Conservation (phyloP, 2,797 vertebrate species). For the Catamblyrhynchus diadema region DNA sequence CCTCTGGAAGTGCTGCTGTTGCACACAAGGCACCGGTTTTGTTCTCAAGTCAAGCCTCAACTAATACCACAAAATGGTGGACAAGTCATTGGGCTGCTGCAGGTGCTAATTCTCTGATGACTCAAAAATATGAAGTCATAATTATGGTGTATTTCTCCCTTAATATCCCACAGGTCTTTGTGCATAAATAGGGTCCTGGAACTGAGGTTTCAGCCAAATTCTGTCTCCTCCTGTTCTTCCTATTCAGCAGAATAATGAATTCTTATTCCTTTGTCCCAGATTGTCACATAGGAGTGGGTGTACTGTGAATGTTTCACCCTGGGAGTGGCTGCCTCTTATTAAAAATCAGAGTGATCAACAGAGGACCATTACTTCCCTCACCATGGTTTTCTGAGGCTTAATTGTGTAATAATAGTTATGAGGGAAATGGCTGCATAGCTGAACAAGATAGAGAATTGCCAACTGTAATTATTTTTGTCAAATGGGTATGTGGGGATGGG, state of each 20-base stretch:
- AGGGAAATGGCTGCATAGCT: background rate
- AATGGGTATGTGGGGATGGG: background rate
- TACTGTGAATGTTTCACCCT: background rate
- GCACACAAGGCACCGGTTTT: background rate
- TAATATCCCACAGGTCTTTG: background rate
- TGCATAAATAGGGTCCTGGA: background rate
- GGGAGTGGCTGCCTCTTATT: background rate
- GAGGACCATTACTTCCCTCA: background rate
- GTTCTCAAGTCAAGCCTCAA: background rate
- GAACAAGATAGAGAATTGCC: background rate
- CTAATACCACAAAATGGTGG: background rate
- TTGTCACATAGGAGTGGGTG: background rate
- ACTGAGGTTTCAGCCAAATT: background rate
- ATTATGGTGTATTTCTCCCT: background rate
- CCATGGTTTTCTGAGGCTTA: background rate
- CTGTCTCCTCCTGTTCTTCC: background rate
- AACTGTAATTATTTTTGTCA: background rate
- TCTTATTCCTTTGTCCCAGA: background rate
- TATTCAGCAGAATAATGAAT: background rate
- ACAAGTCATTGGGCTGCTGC: background rate
- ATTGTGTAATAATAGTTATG: background rate
- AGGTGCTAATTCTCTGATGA: conserved; percentile 5
- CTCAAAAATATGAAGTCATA: background rate
- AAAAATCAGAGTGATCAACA: background rate
- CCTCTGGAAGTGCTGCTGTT: background rate